These are phyloP conservation scores for Agrochola litura DNA, from an alignment of 2,888 invertebrate species.

Conservation along the genomic window DNA sequence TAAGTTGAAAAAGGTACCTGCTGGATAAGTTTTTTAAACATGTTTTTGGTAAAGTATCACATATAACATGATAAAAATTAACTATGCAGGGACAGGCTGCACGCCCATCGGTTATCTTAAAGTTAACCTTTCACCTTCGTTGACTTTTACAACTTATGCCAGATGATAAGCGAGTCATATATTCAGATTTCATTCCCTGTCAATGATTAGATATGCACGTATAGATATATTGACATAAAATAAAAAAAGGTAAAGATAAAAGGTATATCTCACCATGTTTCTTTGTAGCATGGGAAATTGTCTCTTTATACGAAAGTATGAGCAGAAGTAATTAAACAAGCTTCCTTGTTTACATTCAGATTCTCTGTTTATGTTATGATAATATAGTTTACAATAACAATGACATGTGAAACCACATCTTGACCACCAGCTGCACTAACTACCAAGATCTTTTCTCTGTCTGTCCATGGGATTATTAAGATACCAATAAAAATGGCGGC, in stretches of 20 bases:
- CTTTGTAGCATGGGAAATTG: slow-evolving; percentile 20
- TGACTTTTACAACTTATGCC: slow-evolving; percentile 44
- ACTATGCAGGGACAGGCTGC: slow-evolving; percentile 33
- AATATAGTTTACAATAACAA: slow-evolving; percentile 32
- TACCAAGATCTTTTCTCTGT: background rate
- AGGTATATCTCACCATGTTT: slow-evolving; percentile 3
- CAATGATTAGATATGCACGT: slow-evolving; percentile 49
- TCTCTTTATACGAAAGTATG: background rate
- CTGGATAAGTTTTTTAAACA: background rate
- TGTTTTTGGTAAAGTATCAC: background rate
- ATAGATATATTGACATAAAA: slow-evolving; percentile 19
- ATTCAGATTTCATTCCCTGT: slow-evolving; percentile 53
- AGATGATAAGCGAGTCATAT: slow-evolving; percentile 48
- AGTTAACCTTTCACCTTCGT: slow-evolving; percentile 49
- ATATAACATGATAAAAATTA: slow-evolving; percentile 25
- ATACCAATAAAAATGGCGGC: background rate
- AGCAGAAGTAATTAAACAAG: background rate
- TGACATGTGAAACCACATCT: slow-evolving; percentile 41
- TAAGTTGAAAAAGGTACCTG: background rate
- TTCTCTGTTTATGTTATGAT: slow-evolving; percentile 19
- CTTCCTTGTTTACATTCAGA: slow-evolving; percentile 28
- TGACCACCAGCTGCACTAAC: slow-evolving; percentile 33
- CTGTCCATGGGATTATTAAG: background rate
- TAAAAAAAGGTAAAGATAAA: slow-evolving; percentile 6
- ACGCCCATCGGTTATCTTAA: slow-evolving; percentile 49